Evolutionary conservation across 2,113 vertebrate genomes (phyloP).

Genomic region (Salvelinus alpinus): DNA sequence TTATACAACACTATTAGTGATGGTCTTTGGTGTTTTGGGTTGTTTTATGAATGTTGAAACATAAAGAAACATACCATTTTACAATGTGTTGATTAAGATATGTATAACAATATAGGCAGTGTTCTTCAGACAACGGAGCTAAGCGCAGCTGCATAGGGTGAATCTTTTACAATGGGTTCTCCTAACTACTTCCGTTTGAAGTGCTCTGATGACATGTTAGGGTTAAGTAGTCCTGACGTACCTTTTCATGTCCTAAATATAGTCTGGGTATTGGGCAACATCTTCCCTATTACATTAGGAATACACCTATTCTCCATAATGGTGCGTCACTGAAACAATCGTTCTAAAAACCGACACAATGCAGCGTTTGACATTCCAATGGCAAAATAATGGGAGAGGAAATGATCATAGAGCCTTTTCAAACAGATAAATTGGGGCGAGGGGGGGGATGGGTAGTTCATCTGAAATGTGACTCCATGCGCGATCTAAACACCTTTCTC

Average conservation of each 20-base stretch:
- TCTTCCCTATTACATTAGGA: neutral
- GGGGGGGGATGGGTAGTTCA: too few species aligned
- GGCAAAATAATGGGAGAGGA: neutral
- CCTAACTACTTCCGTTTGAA: neutral
- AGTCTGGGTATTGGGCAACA: neutral
- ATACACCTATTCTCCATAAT: neutral
- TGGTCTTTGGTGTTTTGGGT: neutral
- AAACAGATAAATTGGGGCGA: neutral
- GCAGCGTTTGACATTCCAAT: neutral
- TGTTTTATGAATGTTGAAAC: neutral
- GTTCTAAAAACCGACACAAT: neutral
- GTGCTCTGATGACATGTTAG: neutral
- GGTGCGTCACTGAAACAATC: neutral
- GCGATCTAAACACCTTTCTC: neutral
- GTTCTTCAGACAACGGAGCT: constrained; percentile 1
- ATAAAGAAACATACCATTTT: neutral
- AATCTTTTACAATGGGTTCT: neutral
- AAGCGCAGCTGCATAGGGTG: neutral
- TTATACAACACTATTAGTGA: constrained; percentile 4
- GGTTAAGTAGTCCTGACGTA: neutral
- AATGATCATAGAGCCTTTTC: neutral
- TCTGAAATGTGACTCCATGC: neutral
- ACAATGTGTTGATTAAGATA: too few species aligned
- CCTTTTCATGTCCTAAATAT: constrained; percentile 7
- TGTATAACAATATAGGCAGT: too few species aligned